Percentiles rank a stretch among this genome's conserved stretches.
Conservation (phyloP, 2,888 invertebrate genomes). For the Salticus scenicus region DNA sequence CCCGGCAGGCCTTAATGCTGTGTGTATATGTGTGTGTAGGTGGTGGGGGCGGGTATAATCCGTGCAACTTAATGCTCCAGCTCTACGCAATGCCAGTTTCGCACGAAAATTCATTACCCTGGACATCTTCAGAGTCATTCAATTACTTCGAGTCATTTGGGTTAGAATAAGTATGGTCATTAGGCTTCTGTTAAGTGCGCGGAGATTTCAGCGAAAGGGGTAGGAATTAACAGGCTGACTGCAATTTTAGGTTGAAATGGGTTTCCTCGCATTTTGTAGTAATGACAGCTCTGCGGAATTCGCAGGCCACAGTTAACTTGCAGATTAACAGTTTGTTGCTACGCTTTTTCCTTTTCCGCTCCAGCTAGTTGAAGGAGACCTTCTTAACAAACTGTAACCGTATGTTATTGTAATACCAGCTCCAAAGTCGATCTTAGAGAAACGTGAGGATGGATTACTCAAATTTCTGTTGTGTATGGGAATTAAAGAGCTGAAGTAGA, state of each 20-base stretch:
- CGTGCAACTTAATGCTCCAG: constrained; percentile 53
- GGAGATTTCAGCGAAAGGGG: constrained; percentile 48
- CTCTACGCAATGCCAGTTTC: constrained; percentile 46
- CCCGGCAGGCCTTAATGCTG: background rate
- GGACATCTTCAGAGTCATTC: constrained; percentile 64
- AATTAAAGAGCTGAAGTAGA: background rate
- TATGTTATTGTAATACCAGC: background rate
- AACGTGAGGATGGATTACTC: background rate
- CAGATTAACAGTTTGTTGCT: constrained; percentile 9
- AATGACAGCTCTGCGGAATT: constrained; percentile 51
- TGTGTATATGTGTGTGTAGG: too few species aligned
- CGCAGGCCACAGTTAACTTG: background rate
- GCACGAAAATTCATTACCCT: constrained; percentile 58
- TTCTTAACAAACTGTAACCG: background rate
- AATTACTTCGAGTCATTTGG: constrained; percentile 67
- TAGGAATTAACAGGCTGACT: constrained; percentile 49
- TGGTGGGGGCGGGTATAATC: background rate
- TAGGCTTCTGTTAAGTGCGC: constrained; percentile 61
- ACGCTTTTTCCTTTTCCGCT: background rate
- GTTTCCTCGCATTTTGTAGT: constrained; percentile 33
- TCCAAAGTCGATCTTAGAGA: background rate
- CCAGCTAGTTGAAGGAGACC: constrained; percentile 5
- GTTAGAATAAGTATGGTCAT: constrained; percentile 65
- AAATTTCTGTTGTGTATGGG: background rate
- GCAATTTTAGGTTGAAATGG: constrained; percentile 35